Conservation (phyloP, 2,797 vertebrate genomes). For the Limosa lapponica region DNA sequence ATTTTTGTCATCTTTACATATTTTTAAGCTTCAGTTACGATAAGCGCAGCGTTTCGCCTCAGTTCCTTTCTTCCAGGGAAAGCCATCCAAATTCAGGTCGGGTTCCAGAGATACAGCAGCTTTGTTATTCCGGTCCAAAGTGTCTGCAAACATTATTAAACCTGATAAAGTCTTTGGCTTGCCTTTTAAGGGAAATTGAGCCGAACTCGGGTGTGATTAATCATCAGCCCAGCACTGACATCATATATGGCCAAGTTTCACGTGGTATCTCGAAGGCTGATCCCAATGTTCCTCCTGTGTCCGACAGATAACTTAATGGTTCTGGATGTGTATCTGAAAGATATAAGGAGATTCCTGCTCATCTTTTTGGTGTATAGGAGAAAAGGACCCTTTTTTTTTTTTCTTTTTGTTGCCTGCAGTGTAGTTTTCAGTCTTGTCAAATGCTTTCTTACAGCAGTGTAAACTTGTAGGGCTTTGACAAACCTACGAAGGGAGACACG, state of each 20-base stretch:
- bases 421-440: neutral
- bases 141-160: neutral
- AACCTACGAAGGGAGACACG: neutral
- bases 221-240: neutral
- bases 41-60: neutral
- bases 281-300: neutral
- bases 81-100: neutral
- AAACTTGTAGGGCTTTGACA: neutral
- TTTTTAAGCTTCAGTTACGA: neutral
- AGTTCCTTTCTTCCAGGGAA: neutral
- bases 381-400: neutral
- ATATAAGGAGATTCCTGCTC: neutral
- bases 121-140: neutral
- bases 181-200: slow-evolving; percentile 9
- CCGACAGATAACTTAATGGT: neutral
- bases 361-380: neutral
- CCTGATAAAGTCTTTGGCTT: neutral
- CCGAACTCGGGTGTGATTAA: neutral
- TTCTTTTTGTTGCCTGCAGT: neutral
- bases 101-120: neutral
- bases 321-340: neutral
- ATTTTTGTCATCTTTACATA: neutral
- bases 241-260: neutral
- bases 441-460: neutral
- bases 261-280: neutral